Evolutionary conservation across 2,888 invertebrate genomes (phyloP), one percentile per base, ranked within the genome.

Genomic region (Ichneumoninae sp.): DNA sequence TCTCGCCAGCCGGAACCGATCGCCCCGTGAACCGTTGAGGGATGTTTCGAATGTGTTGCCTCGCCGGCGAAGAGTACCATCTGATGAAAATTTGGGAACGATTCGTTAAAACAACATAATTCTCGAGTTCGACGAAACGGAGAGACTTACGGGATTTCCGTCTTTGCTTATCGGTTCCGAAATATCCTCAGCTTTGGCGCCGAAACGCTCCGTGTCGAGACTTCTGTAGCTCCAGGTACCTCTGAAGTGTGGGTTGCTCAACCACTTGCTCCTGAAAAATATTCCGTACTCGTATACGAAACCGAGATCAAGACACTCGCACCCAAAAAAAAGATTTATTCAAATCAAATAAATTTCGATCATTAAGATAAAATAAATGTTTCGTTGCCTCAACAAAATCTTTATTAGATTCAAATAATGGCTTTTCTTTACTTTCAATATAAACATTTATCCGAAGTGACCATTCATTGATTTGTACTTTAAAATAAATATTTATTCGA

Each of bases 151-250:
- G 5, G 89, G 94, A 85, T 92, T 94, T 0, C 94, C 94, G 13
- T 92, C 90, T 40, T 78, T 76, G 47, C 69, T 65, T 19, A 90
- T 87, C 0, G 97, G 97, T 75, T 93, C 92, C 0, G 95, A 95
- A 26, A 97, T 92, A 85, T 94, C 94, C 0, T 91, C 88, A 1
- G 95, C 93, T 16, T 94, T 94, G 4, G 94, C 93, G 1, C 95
- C 94, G 69, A 94, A 90, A 36, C 92, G 89, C 3, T 95, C 95
- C 0, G 95, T 93, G 16, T 94, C 91, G 19, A 95, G 83, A 81
- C 95, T 95, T 86, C 95, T 94, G 91, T 94, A 96, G 1, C 96
- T 95, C 92, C 97, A 98, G 0, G 96, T 96, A 7, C 98, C 98
- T 54, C 95, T 94, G 1, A 96, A 96, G 91, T 95, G 95, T 0